phyloP scores from a whole-genome alignment of 2,113 vertebrate genomes.

The Callocephalon fimbriatum region DNA sequence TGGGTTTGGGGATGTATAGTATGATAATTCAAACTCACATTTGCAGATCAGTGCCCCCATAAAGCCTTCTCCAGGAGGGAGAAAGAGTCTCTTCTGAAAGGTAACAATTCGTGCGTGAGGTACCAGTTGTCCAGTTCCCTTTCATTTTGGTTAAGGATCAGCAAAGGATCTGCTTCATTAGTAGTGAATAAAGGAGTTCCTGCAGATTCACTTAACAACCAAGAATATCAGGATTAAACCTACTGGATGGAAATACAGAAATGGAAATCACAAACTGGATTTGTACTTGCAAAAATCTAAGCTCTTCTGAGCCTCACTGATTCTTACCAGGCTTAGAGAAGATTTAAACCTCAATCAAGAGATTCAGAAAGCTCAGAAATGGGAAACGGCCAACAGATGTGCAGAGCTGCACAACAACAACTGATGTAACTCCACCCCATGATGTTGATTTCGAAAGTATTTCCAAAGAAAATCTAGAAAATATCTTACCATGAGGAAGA shows the following conservation, averaged over 20 bases:
- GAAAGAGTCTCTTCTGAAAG: background rate
- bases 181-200: background rate
- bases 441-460: accelerated
- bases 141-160: background rate
- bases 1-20: background rate
- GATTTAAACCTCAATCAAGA: background rate
- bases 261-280: background rate
- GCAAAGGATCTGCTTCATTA: background rate
- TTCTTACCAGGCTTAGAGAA: background rate
- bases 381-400: background rate
- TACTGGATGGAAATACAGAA: accelerated
- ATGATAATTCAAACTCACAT: background rate
- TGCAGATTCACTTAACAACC: background rate
- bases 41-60: background rate
- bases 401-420: background rate
- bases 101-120: background rate
- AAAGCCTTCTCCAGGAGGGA: background rate
- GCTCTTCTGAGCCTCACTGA: background rate
- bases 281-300: background rate
- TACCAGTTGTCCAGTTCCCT: background rate
- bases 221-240: background rate
- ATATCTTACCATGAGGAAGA: background rate
- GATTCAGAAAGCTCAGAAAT: background rate
- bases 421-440: background rate
- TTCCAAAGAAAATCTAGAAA: background rate